These are phyloP conservation scores for Hyles vespertilio DNA, from an alignment of 1,140 invertebrate genomes.

Conservation along the genomic window DNA sequence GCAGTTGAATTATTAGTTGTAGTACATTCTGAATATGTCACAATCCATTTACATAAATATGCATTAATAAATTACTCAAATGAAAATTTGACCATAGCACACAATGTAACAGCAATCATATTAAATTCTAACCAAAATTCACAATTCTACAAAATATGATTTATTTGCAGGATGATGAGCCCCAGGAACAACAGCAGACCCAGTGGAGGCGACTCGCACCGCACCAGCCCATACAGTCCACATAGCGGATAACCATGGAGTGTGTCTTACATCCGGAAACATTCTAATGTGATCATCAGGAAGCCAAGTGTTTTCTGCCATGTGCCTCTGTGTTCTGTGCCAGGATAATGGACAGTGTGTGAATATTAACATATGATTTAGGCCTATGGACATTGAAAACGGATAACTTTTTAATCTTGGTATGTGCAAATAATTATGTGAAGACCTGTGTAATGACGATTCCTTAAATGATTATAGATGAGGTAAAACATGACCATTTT, in stretches of 20 bases:
- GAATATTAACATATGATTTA: neutral
- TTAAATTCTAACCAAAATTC: no score
- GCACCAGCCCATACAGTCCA: constrained; percentile 45
- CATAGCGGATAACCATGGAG: constrained; percentile 36
- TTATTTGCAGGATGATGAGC: constrained; percentile 43
- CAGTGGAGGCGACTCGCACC: constrained; percentile 56
- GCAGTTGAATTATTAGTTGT: no score
- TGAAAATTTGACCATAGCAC: no score
- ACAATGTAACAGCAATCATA: no score
- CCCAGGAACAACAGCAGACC: constrained; percentile 37
- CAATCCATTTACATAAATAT: no score
- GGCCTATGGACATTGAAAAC: neutral
- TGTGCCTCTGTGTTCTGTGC: neutral
- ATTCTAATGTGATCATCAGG: constrained; percentile 1
- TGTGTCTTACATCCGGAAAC: neutral
- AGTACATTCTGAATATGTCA: no score
- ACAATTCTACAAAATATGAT: neutral
- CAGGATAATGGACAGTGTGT: neutral
- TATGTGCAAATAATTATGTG: no score
- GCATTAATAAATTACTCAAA: no score
- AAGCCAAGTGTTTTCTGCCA: neutral
- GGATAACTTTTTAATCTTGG: no score
- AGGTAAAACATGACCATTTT: no score
- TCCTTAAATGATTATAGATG: no score
- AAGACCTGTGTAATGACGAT: no score